Evolutionary conservation across 1,140 invertebrate species (phyloP).

Genomic region (Papilio glaucus): DNA sequence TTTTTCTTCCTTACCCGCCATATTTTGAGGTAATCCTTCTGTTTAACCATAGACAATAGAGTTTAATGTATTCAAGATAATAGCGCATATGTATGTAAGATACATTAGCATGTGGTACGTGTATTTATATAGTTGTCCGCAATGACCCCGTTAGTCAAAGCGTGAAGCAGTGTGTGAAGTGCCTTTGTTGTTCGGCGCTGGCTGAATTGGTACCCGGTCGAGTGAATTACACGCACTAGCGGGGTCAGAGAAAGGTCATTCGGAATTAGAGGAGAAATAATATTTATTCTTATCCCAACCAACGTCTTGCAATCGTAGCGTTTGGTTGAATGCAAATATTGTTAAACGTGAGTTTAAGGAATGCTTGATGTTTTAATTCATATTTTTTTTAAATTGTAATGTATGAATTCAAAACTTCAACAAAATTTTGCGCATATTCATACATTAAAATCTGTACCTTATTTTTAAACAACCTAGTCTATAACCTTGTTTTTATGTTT

Average conservation of each 20-base stretch:
- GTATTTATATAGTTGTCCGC: slow-evolving; percentile 6
- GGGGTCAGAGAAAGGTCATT: slow-evolving; percentile 14
- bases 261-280: not conserved
- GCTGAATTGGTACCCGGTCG: slow-evolving; percentile 5
- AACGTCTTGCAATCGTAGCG: not conserved
- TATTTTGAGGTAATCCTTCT: not conserved
- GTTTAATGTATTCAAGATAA: not conserved
- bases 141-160: slow-evolving; percentile 12
- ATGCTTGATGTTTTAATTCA: too few relatives aligned
- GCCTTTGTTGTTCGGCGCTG: not conserved
- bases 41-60: not conserved
- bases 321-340: not conserved
- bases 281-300: not conserved
- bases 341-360: not conserved
- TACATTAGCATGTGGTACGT: not conserved
- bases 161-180: slow-evolving; percentile 3
- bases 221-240: slow-evolving; percentile 6
- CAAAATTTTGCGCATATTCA: too few relatives aligned
- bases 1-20: too few relatives aligned
- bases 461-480: too few relatives aligned
- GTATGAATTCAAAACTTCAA: not conserved
- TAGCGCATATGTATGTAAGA: not conserved
- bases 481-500: too few relatives aligned
- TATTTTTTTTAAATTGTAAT: too few relatives aligned
- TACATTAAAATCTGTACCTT: too few relatives aligned